phyloP scores from a whole-genome alignment of 1,140 invertebrate species.

The Battus philenor region DNA sequence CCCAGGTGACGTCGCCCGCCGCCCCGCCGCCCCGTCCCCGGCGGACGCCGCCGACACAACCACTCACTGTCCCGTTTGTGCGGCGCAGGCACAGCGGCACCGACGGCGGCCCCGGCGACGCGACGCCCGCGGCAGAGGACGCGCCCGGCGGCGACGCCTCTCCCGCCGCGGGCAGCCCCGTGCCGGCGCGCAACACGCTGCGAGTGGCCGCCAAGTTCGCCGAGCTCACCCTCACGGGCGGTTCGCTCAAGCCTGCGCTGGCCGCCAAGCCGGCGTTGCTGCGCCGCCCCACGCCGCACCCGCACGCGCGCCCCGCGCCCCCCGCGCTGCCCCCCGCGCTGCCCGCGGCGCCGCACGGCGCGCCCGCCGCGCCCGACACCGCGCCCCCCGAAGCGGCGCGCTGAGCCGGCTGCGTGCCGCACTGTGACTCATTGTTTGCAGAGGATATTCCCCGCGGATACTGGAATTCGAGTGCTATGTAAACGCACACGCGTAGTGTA shows the following conservation, averaged over 20 bases:
- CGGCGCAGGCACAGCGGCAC: slow-evolving; percentile 32
- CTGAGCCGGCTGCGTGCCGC: slow-evolving; percentile 6
- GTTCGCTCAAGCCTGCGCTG: slow-evolving; percentile 82
- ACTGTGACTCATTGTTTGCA: no score
- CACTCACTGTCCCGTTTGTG: slow-evolving; percentile 25
- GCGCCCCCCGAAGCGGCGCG: slow-evolving; percentile 5
- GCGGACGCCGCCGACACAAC: slow-evolving; percentile 18
- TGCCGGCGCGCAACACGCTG: slow-evolving; percentile 77
- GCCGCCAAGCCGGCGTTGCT: slow-evolving; percentile 85
- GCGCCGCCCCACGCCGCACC: slow-evolving; percentile 81
- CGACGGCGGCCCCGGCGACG: slow-evolving; percentile 21
- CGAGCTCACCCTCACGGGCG: slow-evolving; percentile 74
- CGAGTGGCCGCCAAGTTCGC: slow-evolving; percentile 78
- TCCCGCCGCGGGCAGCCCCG: slow-evolving; percentile 28
- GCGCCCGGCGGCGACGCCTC: neutral
- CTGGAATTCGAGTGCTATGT: no score
- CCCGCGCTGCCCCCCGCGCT: neutral
- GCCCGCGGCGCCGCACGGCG: neutral
- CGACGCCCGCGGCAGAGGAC: slow-evolving; percentile 2
- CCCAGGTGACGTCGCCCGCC: slow-evolving; percentile 9
- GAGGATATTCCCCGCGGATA: no score
- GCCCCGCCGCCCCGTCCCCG: slow-evolving; percentile 30
- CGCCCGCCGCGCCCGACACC: slow-evolving; percentile 6
- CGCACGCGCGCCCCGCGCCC: slow-evolving; percentile 4
- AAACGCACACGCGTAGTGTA: no score